Percentiles rank a stretch among this genome's conserved stretches.
Evolutionary conservation across 2,113 vertebrate species (phyloP).

Genomic region (Aphyosemion australe): DNA sequence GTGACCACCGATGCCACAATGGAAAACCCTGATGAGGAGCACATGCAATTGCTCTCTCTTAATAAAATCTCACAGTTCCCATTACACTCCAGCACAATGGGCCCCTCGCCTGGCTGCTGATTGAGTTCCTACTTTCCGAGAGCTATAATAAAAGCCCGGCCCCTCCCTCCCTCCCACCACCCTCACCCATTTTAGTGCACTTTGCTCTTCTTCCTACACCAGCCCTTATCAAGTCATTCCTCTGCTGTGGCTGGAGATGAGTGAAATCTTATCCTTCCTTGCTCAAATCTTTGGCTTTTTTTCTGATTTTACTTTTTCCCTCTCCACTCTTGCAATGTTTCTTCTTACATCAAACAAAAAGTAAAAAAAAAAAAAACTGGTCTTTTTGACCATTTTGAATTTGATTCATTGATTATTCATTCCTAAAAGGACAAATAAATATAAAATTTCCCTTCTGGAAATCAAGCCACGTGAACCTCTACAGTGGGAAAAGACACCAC

Average conservation of each 20-base stretch:
- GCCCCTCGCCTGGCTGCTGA: constrained; percentile 72
- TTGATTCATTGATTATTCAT: constrained; percentile 40
- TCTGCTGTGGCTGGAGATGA: constrained; percentile 14
- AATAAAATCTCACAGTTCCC: constrained; percentile 85
- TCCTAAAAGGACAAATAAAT: too few species aligned
- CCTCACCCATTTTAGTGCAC: constrained; percentile 23
- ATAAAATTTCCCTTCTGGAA: too few species aligned
- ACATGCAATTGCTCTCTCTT: constrained; percentile 83
- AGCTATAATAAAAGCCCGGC: constrained; percentile 70
- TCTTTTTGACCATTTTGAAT: constrained; percentile 48
- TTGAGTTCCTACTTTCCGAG: constrained; percentile 78
- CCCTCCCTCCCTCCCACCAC: constrained; percentile 30
- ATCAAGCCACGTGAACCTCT: not conserved
- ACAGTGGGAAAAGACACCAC: not conserved
- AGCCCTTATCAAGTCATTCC: constrained; percentile 6
- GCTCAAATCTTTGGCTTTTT: not conserved
- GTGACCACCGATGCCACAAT: constrained; percentile 77
- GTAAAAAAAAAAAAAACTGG: constrained; percentile 11
- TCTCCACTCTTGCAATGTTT: constrained; percentile 14
- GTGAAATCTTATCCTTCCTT: constrained; percentile 25
- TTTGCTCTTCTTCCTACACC: constrained; percentile 21
- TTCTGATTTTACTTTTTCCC: not conserved
- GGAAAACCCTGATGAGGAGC: constrained; percentile 78
- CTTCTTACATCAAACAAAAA: constrained; percentile 26
- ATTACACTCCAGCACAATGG: constrained; percentile 80